Conservation (phyloP, 2,113 vertebrate species). For the Psilopsiagon aurifrons region DNA sequence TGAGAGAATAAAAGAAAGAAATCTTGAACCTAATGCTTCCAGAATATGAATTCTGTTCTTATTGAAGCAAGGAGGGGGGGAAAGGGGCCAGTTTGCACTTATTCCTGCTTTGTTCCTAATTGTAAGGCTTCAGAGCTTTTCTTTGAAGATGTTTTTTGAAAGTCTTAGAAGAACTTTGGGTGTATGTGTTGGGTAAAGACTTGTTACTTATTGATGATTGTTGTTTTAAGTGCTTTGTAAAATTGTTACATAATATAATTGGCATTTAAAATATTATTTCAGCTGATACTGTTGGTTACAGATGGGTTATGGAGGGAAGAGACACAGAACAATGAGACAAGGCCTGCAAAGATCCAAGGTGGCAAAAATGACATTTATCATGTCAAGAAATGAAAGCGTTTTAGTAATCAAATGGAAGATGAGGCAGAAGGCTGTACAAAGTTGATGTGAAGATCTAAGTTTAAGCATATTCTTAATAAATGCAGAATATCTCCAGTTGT, state of each 20-base stretch:
- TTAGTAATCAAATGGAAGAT: neutral
- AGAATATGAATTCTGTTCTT: neutral
- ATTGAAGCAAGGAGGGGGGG: neutral
- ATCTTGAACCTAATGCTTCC: neutral
- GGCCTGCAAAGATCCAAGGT: neutral
- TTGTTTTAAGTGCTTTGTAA: neutral
- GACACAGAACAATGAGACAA: neutral
- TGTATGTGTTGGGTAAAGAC: neutral
- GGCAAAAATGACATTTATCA: neutral
- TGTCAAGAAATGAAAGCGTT: neutral
- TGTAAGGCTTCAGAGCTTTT: neutral
- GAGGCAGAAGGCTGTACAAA: neutral
- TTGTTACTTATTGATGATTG: neutral
- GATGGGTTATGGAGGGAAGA: neutral
- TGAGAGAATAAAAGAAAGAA: constrained; percentile 32
- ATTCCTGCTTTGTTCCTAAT: neutral
- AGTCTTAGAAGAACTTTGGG: neutral
- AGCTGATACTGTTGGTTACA: neutral
- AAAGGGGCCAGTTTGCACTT: neutral
- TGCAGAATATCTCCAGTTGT: neutral
- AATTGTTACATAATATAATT: neutral
- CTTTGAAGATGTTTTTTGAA: neutral
- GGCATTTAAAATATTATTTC: neutral
- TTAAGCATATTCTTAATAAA: neutral
- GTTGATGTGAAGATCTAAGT: neutral